Evolutionary conservation across 2,888 invertebrate genomes (phyloP).

Genomic region (Ophion slaviceki): DNA sequence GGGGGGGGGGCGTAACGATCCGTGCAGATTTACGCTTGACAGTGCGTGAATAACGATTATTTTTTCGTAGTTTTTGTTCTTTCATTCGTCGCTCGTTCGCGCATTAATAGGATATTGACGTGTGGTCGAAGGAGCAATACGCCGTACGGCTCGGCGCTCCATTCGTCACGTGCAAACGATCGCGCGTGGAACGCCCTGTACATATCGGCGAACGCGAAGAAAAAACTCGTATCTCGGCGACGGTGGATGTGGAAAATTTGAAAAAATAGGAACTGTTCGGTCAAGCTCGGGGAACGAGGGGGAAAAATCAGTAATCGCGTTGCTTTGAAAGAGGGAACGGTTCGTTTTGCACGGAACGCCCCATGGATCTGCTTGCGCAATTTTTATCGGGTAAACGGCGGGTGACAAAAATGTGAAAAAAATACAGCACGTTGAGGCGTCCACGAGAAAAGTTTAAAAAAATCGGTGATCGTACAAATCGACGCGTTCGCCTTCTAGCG

Average conservation of each 20-base stretch:
- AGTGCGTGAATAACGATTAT: conserved; percentile 54
- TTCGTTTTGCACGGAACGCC: no score
- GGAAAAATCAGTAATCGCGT: no score
- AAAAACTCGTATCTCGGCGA: no score
- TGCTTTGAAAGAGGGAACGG: no score
- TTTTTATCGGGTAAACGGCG: not conserved
- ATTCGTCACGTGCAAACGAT: no score
- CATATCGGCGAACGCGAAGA: no score
- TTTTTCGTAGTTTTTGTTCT: not conserved
- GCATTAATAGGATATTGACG: conserved; percentile 60
- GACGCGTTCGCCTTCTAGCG: not conserved
- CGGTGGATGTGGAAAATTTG: not conserved
- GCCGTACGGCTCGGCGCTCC: no score
- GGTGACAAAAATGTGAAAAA: conserved; percentile 1
- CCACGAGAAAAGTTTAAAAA: not conserved
- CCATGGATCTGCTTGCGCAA: no score
- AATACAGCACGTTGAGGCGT: not conserved
- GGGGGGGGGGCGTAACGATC: not conserved
- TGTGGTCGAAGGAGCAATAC: conserved; percentile 22
- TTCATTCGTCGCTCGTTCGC: conserved; percentile 5
- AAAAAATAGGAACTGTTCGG: not conserved
- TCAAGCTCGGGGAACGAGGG: not conserved
- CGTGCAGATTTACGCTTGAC: conserved; percentile 51
- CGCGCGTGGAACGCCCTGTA: no score
- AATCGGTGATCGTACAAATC: not conserved